These are phyloP conservation scores for Neotoma lepida DNA, from an alignment of 2,113 vertebrate genomes.

Conservation along the genomic window DNA sequence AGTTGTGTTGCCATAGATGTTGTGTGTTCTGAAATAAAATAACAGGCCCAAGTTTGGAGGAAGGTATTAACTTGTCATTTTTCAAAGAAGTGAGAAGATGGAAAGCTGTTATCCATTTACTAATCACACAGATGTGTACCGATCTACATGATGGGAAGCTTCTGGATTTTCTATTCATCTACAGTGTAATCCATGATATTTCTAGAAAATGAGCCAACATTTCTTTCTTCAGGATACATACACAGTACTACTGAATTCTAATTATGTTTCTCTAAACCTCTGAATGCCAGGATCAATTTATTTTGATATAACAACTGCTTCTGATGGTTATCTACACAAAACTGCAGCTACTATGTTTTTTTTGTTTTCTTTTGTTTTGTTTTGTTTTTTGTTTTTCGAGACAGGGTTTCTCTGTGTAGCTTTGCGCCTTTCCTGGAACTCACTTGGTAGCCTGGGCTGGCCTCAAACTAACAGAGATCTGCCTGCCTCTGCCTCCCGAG, in stretches of 20 bases:
- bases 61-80: not conserved
- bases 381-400: no score
- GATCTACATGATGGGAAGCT: slow-evolving; percentile 25
- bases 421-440: no score
- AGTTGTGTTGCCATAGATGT: not conserved
- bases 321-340: slow-evolving; percentile 37
- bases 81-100: not conserved
- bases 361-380: no score
- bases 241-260: slow-evolving; percentile 66
- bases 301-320: slow-evolving; percentile 75
- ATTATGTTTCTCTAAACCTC: slow-evolving; percentile 55
- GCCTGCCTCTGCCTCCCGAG: no score
- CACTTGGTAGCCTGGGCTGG: no score
- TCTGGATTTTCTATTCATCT: not conserved
- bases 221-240: slow-evolving; percentile 56
- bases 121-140: slow-evolving; percentile 8
- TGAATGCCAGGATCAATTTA: slow-evolving; percentile 74
- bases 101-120: slow-evolving; percentile 29
- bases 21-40: not conserved
- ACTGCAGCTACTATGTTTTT: slow-evolving; percentile 56
- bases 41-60: slow-evolving; percentile 4
- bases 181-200: slow-evolving; percentile 4
- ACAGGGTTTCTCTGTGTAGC: no score
- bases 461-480: no score
- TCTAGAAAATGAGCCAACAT: slow-evolving; percentile 47